These are phyloP conservation scores for Anastrepha obliqua DNA, from an alignment of 1,140 invertebrate genomes.

Conservation along the genomic window DNA sequence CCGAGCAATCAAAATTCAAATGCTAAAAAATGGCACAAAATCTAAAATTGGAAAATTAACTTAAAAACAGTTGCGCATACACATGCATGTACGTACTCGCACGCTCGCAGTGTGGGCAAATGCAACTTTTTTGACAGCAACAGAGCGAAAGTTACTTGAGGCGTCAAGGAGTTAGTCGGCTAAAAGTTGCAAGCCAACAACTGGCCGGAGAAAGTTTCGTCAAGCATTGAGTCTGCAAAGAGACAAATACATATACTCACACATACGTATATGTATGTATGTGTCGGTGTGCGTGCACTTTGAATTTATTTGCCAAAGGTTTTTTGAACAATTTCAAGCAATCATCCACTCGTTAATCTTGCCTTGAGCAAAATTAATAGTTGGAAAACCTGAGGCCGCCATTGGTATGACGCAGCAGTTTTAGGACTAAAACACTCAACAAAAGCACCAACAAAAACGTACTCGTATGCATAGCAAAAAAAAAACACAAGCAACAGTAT, in stretches of 20 bases:
- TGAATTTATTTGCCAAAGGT: slow-evolving; percentile 48
- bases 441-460: not conserved
- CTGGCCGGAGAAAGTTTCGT: slow-evolving; percentile 36
- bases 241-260: not conserved
- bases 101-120: not conserved
- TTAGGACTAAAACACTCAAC: not conserved
- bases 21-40: not conserved
- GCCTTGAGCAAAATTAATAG: slow-evolving; percentile 52
- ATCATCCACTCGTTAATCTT: slow-evolving; percentile 52
- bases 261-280: not conserved
- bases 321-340: slow-evolving; percentile 46
- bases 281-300: not conserved
- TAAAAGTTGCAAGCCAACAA: slow-evolving; percentile 40
- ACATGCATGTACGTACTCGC: not conserved
- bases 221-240: not conserved
- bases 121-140: slow-evolving; percentile 38
- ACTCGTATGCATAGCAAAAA: not conserved
- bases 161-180: slow-evolving; percentile 11
- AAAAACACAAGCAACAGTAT: not conserved
- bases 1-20: slow-evolving; percentile 35
- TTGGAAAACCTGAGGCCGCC: slow-evolving; percentile 44
- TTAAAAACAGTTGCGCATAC: not conserved
- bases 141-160: slow-evolving; percentile 16
- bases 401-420: slow-evolving; percentile 30
- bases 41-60: slow-evolving; percentile 31